phyloP scores from a whole-genome alignment of 2,888 invertebrate species.

The Diarsia rubi region DNA sequence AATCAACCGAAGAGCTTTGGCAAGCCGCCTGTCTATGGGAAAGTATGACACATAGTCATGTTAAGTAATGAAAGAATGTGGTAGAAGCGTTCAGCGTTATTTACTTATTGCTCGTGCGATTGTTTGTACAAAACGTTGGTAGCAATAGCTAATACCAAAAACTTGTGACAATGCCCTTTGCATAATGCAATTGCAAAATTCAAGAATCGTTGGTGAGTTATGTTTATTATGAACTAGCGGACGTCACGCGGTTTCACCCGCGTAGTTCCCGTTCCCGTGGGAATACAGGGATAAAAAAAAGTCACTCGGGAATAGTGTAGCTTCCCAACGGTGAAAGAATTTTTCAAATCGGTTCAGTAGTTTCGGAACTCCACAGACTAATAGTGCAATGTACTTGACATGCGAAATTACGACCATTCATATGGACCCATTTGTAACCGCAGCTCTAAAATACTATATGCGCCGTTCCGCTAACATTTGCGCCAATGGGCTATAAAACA shows the following conservation, averaged over 20 bases:
- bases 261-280: too few species aligned
- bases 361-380: neutral
- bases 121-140: neutral
- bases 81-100: conserved; percentile 7
- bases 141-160: conserved; percentile 3
- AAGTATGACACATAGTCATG: conserved; percentile 30
- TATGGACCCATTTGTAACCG: conserved; percentile 14
- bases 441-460: conserved; percentile 36
- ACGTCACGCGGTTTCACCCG: too few species aligned
- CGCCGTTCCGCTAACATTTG: conserved; percentile 24
- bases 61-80: conserved; percentile 19
- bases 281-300: too few species aligned
- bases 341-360: too few species aligned
- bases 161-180: too few species aligned
- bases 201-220: too few species aligned
- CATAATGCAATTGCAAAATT: conserved; percentile 3
- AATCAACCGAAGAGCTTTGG: conserved; percentile 20
- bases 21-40: conserved; percentile 14
- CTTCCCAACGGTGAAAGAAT: too few species aligned
- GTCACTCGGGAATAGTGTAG: too few species aligned
- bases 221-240: too few species aligned
- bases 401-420: conserved; percentile 19
- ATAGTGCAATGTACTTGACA: conserved; percentile 13
- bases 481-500: conserved; percentile 46
- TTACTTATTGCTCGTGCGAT: conserved; percentile 1